phyloP scores from a whole-genome alignment of 2,888 invertebrate species.

The Calliopum simillimum region DNA sequence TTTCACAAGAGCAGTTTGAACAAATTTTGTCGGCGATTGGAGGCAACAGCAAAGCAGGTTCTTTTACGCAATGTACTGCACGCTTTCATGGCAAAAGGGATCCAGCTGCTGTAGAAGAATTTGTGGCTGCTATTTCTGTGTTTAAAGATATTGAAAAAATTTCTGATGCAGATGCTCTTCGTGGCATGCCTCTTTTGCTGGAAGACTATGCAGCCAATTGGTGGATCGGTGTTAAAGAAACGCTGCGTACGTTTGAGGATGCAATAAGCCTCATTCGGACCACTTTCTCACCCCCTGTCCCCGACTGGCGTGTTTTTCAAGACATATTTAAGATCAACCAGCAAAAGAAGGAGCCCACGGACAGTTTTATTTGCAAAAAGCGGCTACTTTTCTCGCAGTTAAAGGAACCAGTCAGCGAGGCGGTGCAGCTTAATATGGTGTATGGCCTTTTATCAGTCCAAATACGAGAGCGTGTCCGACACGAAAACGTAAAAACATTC shows the following conservation, averaged over 20 bases:
- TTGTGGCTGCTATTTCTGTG: constrained; percentile 36
- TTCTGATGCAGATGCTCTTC: constrained; percentile 38
- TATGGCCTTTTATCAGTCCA: constrained; percentile 24
- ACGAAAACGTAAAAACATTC: constrained; percentile 31
- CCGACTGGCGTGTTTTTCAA: constrained; percentile 33
- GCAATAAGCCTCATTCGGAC: constrained; percentile 18
- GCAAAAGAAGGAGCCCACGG: constrained; percentile 28
- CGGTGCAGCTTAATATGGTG: constrained; percentile 32
- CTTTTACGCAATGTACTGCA: constrained; percentile 38
- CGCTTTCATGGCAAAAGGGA: constrained; percentile 36
- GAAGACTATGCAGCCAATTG: constrained; percentile 43
- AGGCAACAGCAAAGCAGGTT: constrained; percentile 14
- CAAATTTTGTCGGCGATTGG: constrained; percentile 30
- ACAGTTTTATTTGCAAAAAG: constrained; percentile 34
- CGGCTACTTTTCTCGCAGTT: constrained; percentile 32
- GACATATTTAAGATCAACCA: constrained; percentile 33
- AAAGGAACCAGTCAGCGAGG: constrained; percentile 19
- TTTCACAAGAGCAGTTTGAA: constrained; percentile 27
- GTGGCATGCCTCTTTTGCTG: constrained; percentile 40
- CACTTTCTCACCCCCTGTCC: constrained; percentile 29
- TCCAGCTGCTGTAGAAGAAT: constrained; percentile 39
- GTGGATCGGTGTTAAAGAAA: constrained; percentile 44
- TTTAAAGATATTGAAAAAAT: constrained; percentile 44
- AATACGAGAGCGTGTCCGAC: constrained; percentile 31
- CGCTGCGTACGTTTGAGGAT: constrained; percentile 18